These are phyloP conservation scores for Machimus rusticus DNA, from an alignment of 2,888 invertebrate genomes.

Conservation along the genomic window DNA sequence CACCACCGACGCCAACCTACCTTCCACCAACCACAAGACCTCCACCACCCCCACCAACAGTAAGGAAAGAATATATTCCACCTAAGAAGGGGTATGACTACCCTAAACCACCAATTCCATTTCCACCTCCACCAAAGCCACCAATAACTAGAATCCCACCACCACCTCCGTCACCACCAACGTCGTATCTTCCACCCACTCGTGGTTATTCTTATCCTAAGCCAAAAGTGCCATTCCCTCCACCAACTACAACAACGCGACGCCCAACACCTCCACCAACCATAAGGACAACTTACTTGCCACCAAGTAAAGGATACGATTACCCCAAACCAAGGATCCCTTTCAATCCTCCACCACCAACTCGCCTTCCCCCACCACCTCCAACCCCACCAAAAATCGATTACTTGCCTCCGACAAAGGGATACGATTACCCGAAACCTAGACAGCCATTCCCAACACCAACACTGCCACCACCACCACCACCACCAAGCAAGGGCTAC, in stretches of 20 bases:
- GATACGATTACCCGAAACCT: conserved; percentile 5
- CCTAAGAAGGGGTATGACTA: conserved; percentile 50
- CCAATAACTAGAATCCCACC: neutral
- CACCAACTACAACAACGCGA: conserved; percentile 39
- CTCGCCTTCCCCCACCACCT: conserved; percentile 49
- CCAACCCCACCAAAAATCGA: neutral
- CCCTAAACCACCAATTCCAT: conserved; percentile 53
- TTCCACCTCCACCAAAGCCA: conserved; percentile 47
- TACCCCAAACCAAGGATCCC: conserved; percentile 38
- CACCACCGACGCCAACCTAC: conserved; percentile 48
- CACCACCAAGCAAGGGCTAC: conserved; percentile 12
- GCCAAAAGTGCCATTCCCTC: conserved; percentile 41
- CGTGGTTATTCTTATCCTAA: conserved; percentile 45
- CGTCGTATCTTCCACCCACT: conserved; percentile 31
- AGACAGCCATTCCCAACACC: neutral
- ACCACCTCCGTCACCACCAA: conserved; percentile 38
- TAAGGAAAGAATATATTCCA: conserved; percentile 1
- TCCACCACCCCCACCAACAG: conserved; percentile 45
- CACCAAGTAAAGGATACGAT: conserved; percentile 34
- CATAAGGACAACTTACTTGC: neutral
- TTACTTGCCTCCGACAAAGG: conserved; percentile 5
- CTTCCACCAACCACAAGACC: conserved; percentile 42
- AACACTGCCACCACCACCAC: neutral
- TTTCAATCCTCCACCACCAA: conserved; percentile 47
- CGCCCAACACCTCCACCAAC: conserved; percentile 38